A percentile compares a stretch with the other conserved stretches of the same genome.
These are phyloP conservation scores for Synergus umbraculus DNA, from an alignment of 2,888 invertebrate species.

Conservation along the genomic window DNA sequence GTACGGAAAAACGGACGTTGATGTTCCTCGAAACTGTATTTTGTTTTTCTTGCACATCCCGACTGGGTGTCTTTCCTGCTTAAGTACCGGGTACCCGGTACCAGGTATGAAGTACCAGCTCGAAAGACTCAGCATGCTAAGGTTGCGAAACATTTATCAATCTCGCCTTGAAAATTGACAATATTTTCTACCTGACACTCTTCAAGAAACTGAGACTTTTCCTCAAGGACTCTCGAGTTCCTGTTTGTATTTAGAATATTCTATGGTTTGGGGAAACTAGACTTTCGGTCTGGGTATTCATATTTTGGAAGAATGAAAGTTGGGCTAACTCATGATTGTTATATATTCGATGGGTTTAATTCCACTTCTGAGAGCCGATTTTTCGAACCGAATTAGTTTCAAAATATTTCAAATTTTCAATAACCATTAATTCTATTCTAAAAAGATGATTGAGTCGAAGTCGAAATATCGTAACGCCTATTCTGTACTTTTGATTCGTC, in stretches of 20 bases:
- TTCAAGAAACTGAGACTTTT: neutral
- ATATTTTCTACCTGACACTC: neutral
- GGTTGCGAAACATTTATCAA: neutral
- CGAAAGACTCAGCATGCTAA: neutral
- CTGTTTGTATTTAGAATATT: neutral
- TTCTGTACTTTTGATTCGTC: too few species aligned
- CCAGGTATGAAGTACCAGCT: neutral
- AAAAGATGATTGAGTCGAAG: too few species aligned
- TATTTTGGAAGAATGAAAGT: too few species aligned
- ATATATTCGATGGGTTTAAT: too few species aligned
- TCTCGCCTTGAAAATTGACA: neutral
- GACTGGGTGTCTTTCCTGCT: constrained; percentile 27
- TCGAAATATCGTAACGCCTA: too few species aligned
- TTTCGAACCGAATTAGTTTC: too few species aligned
- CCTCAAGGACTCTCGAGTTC: neutral
- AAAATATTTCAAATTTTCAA: too few species aligned
- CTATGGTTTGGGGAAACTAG: neutral
- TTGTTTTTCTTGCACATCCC: constrained; percentile 45
- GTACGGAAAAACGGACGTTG: constrained; percentile 48
- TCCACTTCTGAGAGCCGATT: neutral
- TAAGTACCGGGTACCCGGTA: neutral
- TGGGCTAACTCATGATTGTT: too few species aligned
- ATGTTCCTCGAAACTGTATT: constrained; percentile 37
- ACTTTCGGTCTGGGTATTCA: neutral
- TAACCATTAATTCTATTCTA: too few species aligned